Percentiles rank a stretch among this genome's conserved stretches.
These are phyloP conservation scores for Eulacestoma nigropectus DNA, from an alignment of 2,113 vertebrate species.

Conservation along the genomic window DNA sequence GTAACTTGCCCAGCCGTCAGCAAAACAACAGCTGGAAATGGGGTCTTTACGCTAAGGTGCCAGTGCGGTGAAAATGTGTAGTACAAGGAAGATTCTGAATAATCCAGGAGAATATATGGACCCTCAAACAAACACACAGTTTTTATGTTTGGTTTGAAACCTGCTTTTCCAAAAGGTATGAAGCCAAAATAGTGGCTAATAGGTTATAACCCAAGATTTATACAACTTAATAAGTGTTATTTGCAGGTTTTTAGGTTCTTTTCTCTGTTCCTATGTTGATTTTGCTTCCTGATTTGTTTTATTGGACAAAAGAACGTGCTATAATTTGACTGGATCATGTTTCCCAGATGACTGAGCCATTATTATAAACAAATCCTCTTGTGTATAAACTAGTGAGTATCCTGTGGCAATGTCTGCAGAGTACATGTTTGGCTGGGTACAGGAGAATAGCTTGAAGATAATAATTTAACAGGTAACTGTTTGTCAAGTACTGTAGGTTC, in stretches of 20 bases:
- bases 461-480: neutral
- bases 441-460: neutral
- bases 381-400: neutral
- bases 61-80: neutral
- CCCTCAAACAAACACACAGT: neutral
- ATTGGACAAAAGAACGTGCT: neutral
- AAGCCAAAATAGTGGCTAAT: neutral
- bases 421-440: neutral
- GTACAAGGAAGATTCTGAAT: neutral
- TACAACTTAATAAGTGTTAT: neutral
- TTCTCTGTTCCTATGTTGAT: neutral
- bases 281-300: neutral
- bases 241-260: neutral
- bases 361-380: conserved; percentile 14
- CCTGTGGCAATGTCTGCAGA: neutral
- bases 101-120: neutral
- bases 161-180: neutral
- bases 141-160: neutral
- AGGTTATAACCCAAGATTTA: neutral
- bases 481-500: neutral
- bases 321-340: neutral
- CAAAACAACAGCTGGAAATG: neutral
- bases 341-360: conserved; percentile 34
- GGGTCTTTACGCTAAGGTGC: neutral
- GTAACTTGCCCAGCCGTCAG: neutral